phyloP scores from a whole-genome alignment of 2,888 invertebrate genomes.

The Eilema griseolum region DNA sequence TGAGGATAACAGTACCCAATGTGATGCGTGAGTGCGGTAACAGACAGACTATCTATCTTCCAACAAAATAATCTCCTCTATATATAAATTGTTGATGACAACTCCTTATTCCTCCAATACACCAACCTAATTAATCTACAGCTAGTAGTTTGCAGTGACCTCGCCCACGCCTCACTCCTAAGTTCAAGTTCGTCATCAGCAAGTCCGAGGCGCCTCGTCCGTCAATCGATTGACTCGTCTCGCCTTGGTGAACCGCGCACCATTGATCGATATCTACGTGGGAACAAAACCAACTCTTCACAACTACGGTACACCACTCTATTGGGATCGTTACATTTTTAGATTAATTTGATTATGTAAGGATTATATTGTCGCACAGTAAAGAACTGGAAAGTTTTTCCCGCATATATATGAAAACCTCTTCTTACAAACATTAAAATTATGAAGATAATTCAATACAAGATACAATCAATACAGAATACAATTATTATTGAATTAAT shows the following conservation, averaged over 20 bases:
- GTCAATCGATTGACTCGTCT: slow-evolving; percentile 22
- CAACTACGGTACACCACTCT: not conserved
- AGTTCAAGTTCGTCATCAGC: slow-evolving; percentile 20
- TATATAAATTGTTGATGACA: not conserved
- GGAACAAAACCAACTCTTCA: not conserved
- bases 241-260: not conserved
- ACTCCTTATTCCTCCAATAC: not conserved
- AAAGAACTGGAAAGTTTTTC: too few species aligned
- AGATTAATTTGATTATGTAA: not conserved
- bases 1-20: too few species aligned
- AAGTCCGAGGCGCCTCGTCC: slow-evolving; percentile 5
- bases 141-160: slow-evolving; percentile 5
- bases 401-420: too few species aligned
- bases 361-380: not conserved
- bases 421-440: not conserved
- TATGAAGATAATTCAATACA: not conserved
- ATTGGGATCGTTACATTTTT: not conserved
- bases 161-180: slow-evolving; percentile 12
- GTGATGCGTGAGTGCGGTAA: too few species aligned
- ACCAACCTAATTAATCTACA: not conserved
- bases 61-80: not conserved
- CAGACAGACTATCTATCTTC: too few species aligned
- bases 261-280: slow-evolving; percentile 11
- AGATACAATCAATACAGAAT: too few species aligned
- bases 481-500: not conserved